Conservation (phyloP, 1,140 invertebrate genomes). For the Coelopa frigida region DNA sequence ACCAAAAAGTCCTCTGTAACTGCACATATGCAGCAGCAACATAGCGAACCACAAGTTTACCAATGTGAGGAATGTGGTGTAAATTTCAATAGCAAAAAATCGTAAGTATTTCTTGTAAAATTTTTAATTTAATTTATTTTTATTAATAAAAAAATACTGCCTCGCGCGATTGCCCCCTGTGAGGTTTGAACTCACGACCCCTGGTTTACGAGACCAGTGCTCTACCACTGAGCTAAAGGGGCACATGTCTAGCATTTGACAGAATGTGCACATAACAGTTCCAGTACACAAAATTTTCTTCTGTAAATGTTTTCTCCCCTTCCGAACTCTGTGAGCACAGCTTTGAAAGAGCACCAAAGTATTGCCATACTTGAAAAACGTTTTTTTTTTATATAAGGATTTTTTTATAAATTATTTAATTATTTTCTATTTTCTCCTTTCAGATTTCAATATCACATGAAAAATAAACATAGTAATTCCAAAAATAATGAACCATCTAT, state of each 20-base stretch:
- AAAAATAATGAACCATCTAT: background rate
- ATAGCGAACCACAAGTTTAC: conserved; percentile 1
- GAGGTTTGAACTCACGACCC: conserved; percentile 88
- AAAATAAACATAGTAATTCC: background rate
- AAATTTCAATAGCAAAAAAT: conserved; percentile 2
- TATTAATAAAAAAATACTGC: background rate
- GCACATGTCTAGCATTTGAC: conserved; percentile 41
- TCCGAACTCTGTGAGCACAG: too few relatives aligned
- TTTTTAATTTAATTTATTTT: background rate
- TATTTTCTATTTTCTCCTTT: background rate
- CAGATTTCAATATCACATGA: conserved; percentile 7
- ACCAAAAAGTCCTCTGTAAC: conserved; percentile 12
- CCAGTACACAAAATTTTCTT: too few relatives aligned
- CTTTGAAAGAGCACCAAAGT: too few relatives aligned
- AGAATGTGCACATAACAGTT: too few relatives aligned
- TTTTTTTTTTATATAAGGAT: too few relatives aligned
- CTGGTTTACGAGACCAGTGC: conserved; percentile 91
- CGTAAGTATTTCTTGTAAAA: too few relatives aligned
- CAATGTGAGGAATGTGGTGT: conserved; percentile 8
- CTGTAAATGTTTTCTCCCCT: too few relatives aligned
- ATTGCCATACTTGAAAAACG: too few relatives aligned
- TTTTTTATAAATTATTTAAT: background rate
- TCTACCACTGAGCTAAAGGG: conserved; percentile 90
- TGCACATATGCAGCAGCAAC: conserved; percentile 4
- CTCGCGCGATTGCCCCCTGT: conserved; percentile 56